Evolutionary conservation across 2,888 invertebrate genomes (phyloP), one percentile per base, ranked within the genome.

Genomic region (Salticus scenicus): DNA sequence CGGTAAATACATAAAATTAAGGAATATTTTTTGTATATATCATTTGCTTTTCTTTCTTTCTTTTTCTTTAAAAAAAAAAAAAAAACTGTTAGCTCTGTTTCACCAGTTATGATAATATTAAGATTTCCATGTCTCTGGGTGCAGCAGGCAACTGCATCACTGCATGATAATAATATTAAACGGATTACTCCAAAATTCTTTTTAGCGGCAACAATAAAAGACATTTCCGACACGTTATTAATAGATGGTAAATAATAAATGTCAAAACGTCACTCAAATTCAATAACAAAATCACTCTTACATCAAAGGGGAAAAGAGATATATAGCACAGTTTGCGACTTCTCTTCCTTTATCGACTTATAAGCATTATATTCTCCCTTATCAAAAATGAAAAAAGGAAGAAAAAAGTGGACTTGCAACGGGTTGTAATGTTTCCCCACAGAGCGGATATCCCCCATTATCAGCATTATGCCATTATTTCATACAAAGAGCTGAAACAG

Each of bases 401-500:
- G 10, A 47, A 47, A 47, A 47, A 47, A 10, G 17, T 47, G n/a
- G n/a, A n/a, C 37, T 47, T 24, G 57, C 20, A 57, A 57, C 24
- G 57, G 47, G 57, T 57, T 57, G 57, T 7, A 24, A 2, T 1
- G 1, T n/a, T 47, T 47, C 42, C 57, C 57, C 57, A 57, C 57
- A 24, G 57, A 24, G 57, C 57, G 57, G 57, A 57, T 57, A 17
- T 57, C 57, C 57, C 57, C 57, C 24, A 57, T 57, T 57, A 57
- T 57, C 57, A 57, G 47, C 12, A n/a, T 57, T 57, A 57, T 57
- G 24, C 57, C 57, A 57, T 24, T 12, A 57, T 57, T 20, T 2
- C 24, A 1, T 24, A 24, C 57, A 57, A 24, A 57, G 37, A 4
- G 57, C 42, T 14, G 42, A 57, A 24, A 7, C 20, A 57, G 57